Percentiles rank a stretch among this genome's conserved stretches.
Conservation (phyloP, 2,888 invertebrate species). For the Pinctada fucata region DNA sequence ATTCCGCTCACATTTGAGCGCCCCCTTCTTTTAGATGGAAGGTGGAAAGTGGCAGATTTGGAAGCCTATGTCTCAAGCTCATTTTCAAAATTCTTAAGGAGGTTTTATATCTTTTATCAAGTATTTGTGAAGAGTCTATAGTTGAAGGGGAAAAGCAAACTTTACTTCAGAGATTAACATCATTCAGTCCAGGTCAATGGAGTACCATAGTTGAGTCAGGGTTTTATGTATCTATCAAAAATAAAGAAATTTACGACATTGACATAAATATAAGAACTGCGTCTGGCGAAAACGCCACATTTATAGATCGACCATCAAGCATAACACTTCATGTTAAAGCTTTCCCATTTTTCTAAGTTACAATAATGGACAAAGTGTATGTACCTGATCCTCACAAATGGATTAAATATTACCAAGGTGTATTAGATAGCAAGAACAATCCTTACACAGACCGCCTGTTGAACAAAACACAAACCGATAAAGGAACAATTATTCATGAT, state of each 20-base stretch:
- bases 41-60: slow-evolving; percentile 23
- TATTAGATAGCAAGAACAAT: slow-evolving; percentile 19
- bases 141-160: slow-evolving; percentile 30
- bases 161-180: slow-evolving; percentile 13
- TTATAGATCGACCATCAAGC: slow-evolving; percentile 25
- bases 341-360: slow-evolving; percentile 15
- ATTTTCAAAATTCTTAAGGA: not conserved
- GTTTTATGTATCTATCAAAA: slow-evolving; percentile 24
- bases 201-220: slow-evolving; percentile 15
- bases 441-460: slow-evolving; percentile 24
- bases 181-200: slow-evolving; percentile 9
- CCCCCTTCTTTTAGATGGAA: slow-evolving; percentile 19
- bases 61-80: slow-evolving; percentile 8
- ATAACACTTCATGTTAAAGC: slow-evolving; percentile 35
- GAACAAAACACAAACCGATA: no score
- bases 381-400: slow-evolving; percentile 30
- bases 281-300: slow-evolving; percentile 19
- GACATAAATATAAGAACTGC: slow-evolving; percentile 26
- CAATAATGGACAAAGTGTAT: slow-evolving; percentile 23
- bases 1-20: slow-evolving; percentile 23
- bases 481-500: no score
- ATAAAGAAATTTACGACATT: slow-evolving; percentile 26
- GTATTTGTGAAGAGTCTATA: slow-evolving; percentile 33
- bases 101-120: slow-evolving; percentile 29
- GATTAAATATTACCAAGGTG: slow-evolving; percentile 23